These are phyloP conservation scores for Zingel zingel DNA, from an alignment of 2,113 vertebrate species.

Conservation along the genomic window DNA sequence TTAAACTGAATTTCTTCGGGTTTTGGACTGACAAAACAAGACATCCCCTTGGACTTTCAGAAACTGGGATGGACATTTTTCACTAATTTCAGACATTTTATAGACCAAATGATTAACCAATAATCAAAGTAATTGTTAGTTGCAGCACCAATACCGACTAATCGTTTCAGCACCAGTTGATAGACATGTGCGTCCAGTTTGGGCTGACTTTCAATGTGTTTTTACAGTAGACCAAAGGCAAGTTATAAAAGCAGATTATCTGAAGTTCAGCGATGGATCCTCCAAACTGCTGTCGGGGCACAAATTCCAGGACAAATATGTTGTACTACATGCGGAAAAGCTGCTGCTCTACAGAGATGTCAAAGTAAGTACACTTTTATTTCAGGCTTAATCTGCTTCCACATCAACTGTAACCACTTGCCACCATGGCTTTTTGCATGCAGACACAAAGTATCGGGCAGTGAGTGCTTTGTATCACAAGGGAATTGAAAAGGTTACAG, in stretches of 20 bases:
- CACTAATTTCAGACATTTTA: no score
- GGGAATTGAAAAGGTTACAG: slow-evolving; percentile 32
- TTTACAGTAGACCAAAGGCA: slow-evolving; percentile 77
- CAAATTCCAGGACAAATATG: slow-evolving; percentile 95
- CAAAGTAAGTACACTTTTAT: slow-evolving; percentile 85
- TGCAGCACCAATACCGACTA: no score
- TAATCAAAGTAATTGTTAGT: no score
- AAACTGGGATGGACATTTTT: no score
- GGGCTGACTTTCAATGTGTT: neutral
- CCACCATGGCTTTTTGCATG: slow-evolving; percentile 1
- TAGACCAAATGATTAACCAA: no score
- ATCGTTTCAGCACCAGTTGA: neutral
- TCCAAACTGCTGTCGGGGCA: slow-evolving; percentile 93
- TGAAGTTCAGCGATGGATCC: slow-evolving; percentile 94
- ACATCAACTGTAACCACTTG: slow-evolving; percentile 32
- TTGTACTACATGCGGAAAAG: slow-evolving; percentile 87
- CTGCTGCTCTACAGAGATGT: slow-evolving; percentile 93
- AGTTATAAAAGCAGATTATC: slow-evolving; percentile 83
- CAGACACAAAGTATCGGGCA: slow-evolving; percentile 10
- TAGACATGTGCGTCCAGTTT: neutral
- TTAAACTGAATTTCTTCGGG: no score
- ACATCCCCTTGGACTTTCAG: no score
- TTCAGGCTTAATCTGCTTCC: slow-evolving; percentile 14
- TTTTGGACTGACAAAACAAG: no score
- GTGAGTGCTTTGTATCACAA: neutral